A percentile compares a stretch with the other conserved stretches of the same genome.
These are phyloP conservation scores for Caenorhabditis sp. DNA, from an alignment of 2,888 invertebrate genomes.

Conservation along the genomic window DNA sequence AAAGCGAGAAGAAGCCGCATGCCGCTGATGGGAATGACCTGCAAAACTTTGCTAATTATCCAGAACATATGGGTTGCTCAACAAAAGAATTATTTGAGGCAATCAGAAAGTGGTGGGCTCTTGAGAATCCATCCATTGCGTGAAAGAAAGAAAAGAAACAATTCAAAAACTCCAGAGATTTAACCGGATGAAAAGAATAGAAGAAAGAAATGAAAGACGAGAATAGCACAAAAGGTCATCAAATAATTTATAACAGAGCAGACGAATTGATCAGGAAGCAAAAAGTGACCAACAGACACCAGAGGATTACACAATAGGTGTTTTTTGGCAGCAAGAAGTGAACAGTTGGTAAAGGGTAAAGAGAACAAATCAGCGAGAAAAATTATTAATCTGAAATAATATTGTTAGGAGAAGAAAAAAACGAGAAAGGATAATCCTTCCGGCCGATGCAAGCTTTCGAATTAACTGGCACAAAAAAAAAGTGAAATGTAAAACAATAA, in stretches of 20 bases:
- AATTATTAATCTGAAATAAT: neutral
- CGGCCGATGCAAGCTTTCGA: neutral
- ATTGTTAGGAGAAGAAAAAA: no score
- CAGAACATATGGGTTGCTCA: neutral
- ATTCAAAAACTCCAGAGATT: neutral
- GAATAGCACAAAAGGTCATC: neutral
- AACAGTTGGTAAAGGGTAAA: neutral
- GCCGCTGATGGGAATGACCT: constrained; percentile 28
- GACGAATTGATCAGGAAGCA: neutral
- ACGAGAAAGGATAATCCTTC: neutral
- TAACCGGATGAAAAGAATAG: neutral
- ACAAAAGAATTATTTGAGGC: neutral
- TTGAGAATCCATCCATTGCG: neutral
- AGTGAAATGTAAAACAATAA: neutral
- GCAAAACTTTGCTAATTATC: constrained; percentile 8
- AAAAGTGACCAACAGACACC: neutral
- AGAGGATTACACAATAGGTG: neutral
- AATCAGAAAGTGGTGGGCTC: neutral
- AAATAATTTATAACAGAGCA: neutral
- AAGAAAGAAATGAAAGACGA: no score
- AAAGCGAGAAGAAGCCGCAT: constrained; percentile 16
- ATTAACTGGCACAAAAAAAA: neutral
- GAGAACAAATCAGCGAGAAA: neutral
- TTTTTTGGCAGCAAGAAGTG: neutral
- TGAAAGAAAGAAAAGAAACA: constrained; percentile 6